Evolutionary conservation across 2,888 invertebrate genomes (phyloP), one percentile per base, ranked within the genome.

Genomic region (Pterobdella sp.): DNA sequence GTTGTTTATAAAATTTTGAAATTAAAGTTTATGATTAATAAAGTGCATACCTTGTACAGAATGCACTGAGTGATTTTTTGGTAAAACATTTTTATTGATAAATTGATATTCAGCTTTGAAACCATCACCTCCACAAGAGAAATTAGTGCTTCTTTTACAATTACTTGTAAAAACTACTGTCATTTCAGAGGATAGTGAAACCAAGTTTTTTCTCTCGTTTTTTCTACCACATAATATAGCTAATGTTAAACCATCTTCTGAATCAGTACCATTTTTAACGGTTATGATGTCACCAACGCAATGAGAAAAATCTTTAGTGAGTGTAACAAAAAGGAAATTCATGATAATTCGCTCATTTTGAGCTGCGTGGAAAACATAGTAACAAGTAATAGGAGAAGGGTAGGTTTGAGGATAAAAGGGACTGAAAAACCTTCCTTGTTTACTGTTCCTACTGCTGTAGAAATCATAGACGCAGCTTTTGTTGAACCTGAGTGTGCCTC

Each of bases 381-480:
- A 80, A 78, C 85, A 85, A 74, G 80, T 80, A 3, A 81, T 77
- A 73, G 80, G 79, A 31, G 81, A 77, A 0, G 83, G 82, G 76
- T 85, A 85, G 66, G 80, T 80, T 77, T 83, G 83, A 22, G 83
- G 83, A 76, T 82, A 83, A 72, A 76, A 73, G 0, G 82, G 82
- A 0, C 82, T 82, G 77, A 81, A 83, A 75, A 83, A 81, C 32
- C 78, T 76, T 22, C 83, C 82, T 32, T 75, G 73, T 70, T 78
- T 80, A 14, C 76, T 78, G 32, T 75, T 79, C 67, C 77, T 78
- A 71, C 77, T 76, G 74, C 79, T 81, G 73, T 79, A 78, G 72
- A 80, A 81, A 74, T 80, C 78, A 74, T 81, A 82, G 22, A 79
- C 78, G 76, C 82, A 82, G 37, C 77, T 75, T 1, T 80, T 78